These are phyloP conservation scores for Caenorhabditis uteleia DNA, from an alignment of 2,888 invertebrate species.

Conservation along the genomic window DNA sequence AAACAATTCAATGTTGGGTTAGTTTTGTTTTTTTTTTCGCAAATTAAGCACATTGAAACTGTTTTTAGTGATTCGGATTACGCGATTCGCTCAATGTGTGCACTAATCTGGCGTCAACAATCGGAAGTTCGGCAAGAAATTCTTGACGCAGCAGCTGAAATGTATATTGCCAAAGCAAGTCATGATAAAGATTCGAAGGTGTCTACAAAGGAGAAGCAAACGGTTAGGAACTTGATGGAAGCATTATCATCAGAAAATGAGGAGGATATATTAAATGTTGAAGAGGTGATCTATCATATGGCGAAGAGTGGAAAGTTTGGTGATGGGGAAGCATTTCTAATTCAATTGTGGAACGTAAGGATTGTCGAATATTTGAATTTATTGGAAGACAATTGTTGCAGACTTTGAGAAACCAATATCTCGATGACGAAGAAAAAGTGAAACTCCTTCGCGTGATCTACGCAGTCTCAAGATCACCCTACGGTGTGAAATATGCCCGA, in stretches of 20 bases:
- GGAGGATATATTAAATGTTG: constrained; percentile 36
- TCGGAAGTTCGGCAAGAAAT: constrained; percentile 37
- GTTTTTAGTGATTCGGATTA: constrained; percentile 32
- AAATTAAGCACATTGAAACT: too few relatives aligned
- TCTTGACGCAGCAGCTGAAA: constrained; percentile 37
- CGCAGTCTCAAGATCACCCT: constrained; percentile 18
- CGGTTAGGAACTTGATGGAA: constrained; percentile 38
- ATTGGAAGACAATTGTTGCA: background rate
- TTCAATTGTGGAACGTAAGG: background rate
- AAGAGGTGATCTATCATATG: constrained; percentile 44
- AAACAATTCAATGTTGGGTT: constrained; percentile 67
- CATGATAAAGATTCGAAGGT: constrained; percentile 4
- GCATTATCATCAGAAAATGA: constrained; percentile 34
- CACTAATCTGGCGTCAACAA: constrained; percentile 51
- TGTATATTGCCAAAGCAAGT: too few relatives aligned
- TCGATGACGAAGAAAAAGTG: background rate
- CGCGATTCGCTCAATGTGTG: constrained; percentile 47
- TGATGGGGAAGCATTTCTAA: background rate
- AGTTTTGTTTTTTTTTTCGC: background rate
- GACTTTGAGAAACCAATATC: background rate
- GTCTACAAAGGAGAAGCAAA: constrained; percentile 24
- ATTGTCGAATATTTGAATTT: background rate
- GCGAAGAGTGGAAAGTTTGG: constrained; percentile 6
- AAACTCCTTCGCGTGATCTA: constrained; percentile 23
- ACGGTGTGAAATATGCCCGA: constrained; percentile 18